These are phyloP conservation scores for Anthrax anthrax DNA, from an alignment of 2,888 invertebrate species.

Conservation along the genomic window DNA sequence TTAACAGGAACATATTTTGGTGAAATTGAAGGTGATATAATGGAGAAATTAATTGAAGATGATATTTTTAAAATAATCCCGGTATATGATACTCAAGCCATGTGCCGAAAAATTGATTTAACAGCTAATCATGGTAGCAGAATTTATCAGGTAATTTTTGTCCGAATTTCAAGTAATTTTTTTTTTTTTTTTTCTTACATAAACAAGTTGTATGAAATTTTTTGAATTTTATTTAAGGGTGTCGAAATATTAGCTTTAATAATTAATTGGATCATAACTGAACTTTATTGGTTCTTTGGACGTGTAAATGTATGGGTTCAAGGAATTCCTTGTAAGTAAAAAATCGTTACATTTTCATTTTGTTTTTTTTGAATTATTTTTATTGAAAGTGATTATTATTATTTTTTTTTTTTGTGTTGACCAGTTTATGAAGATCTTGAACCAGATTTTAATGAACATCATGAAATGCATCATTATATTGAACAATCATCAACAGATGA, in stretches of 20 bases:
- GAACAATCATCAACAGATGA: slow-evolving; percentile 3
- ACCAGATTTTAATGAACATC: slow-evolving; percentile 30
- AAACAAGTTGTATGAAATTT: neutral
- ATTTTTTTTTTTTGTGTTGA: neutral
- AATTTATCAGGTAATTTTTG: neutral
- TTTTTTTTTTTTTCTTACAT: too few relatives aligned
- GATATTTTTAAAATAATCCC: slow-evolving; percentile 59
- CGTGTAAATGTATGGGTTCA: slow-evolving; percentile 29
- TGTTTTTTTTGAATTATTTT: too few relatives aligned
- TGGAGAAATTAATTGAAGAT: slow-evolving; percentile 57
- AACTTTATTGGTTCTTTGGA: slow-evolving; percentile 29
- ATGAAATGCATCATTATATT: slow-evolving; percentile 14
- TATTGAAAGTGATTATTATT: too few relatives aligned
- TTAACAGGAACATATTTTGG: slow-evolving; percentile 79
- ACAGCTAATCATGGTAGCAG: slow-evolving; percentile 17
- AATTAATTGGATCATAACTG: slow-evolving; percentile 35
- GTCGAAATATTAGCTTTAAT: slow-evolving; percentile 26
- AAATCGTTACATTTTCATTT: neutral
- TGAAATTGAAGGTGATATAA: slow-evolving; percentile 58
- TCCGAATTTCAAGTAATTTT: too few relatives aligned
- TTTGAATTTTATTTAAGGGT: slow-evolving; percentile 29
- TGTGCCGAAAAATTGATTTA: slow-evolving; percentile 43
- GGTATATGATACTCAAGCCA: slow-evolving; percentile 74
- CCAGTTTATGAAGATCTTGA: slow-evolving; percentile 29
- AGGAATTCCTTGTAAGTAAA: slow-evolving; percentile 27